phyloP scores from a whole-genome alignment of 2,797 vertebrate genomes.

The Pteronotus mesoamericanus region DNA sequence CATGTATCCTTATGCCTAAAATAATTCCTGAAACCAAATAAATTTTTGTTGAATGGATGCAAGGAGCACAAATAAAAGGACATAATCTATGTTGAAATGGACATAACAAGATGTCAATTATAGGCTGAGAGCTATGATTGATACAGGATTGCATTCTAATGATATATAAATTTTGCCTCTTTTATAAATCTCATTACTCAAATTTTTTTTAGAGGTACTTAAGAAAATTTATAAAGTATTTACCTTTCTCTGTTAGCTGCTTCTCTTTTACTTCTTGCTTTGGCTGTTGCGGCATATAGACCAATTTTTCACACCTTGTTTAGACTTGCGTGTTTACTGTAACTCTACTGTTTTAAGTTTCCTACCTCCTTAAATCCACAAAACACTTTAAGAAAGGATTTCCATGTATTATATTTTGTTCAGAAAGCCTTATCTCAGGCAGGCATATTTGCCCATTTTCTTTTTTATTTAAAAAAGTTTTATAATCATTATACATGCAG shows the following conservation, averaged over 20 bases:
- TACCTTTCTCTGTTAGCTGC: slow-evolving; percentile 10
- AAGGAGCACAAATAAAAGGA: neutral
- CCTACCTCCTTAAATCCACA: slow-evolving; percentile 80
- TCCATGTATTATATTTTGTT: slow-evolving; percentile 84
- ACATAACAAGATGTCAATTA: neutral
- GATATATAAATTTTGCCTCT: neutral
- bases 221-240: neutral
- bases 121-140: neutral
- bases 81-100: neutral
- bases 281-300: neutral
- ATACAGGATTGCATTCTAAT: neutral
- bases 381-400: slow-evolving; percentile 82
- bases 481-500: slow-evolving; percentile 63
- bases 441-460: slow-evolving; percentile 81
- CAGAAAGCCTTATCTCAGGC: slow-evolving; percentile 82
- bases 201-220: neutral
- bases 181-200: neutral
- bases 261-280: slow-evolving; percentile 61
- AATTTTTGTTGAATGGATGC: neutral
- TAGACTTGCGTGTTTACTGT: slow-evolving; percentile 73
- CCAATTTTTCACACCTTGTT: slow-evolving; percentile 79
- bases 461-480: slow-evolving; percentile 66
- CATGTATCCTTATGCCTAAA: neutral
- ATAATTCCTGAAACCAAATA: neutral
- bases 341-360: slow-evolving; percentile 77